Evolutionary conservation across 2,888 invertebrate species (phyloP).

Genomic region (Clostera curtula): DNA sequence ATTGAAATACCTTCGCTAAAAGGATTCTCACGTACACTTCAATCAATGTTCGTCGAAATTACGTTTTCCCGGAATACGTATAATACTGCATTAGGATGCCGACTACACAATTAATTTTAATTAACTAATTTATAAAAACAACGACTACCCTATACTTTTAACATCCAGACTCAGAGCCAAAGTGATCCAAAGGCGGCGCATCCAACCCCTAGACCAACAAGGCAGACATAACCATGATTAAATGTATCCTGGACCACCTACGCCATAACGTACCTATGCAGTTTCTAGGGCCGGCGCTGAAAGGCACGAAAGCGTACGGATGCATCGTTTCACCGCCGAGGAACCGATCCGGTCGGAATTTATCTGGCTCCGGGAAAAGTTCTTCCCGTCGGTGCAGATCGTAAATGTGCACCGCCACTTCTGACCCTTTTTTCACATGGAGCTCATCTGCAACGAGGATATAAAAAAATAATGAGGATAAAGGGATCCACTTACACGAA

Average conservation of each 20-base stretch:
- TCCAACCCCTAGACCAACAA: neutral
- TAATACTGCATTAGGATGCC: too few species aligned
- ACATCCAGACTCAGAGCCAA: too few species aligned
- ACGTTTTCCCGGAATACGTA: too few species aligned
- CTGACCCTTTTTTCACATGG: conserved; percentile 55
- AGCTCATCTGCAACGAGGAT: conserved; percentile 44
- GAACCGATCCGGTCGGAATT: conserved; percentile 78
- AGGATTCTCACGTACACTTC: too few species aligned
- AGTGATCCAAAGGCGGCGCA: too few species aligned
- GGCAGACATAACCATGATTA: neutral
- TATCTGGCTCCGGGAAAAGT: conserved; percentile 79
- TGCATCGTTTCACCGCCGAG: conserved; percentile 70
- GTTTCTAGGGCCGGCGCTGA: conserved; percentile 80
- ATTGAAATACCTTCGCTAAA: too few species aligned
- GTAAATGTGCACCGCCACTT: conserved; percentile 71
- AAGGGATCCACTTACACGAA: too few species aligned
- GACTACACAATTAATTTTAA: too few species aligned
- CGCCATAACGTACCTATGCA: conserved; percentile 72
- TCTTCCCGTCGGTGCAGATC: conserved; percentile 77
- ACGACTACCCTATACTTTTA: too few species aligned
- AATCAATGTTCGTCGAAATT: too few species aligned
- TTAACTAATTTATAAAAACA: too few species aligned
- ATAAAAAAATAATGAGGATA: neutral
- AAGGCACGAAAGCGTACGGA: conserved; percentile 78
- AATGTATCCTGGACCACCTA: neutral